phyloP scores from a whole-genome alignment of 2,888 invertebrate genomes.

The Prenolepis imparis region DNA sequence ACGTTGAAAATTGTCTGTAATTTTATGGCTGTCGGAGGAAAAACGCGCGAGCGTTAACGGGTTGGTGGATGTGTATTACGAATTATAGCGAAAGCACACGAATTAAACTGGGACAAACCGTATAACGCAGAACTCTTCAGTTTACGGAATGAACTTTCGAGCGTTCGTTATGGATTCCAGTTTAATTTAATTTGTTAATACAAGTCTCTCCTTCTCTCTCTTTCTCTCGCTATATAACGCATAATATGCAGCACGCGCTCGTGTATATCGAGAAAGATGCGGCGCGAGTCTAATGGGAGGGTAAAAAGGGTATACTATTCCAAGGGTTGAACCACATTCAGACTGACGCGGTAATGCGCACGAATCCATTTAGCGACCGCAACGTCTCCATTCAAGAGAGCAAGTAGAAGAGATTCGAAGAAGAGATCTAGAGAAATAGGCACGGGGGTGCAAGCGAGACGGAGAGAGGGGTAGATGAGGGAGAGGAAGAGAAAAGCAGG shows the following conservation, averaged over 20 bases:
- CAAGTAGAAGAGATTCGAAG: constrained; percentile 55
- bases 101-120: constrained; percentile 40
- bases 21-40: constrained; percentile 45
- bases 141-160: constrained; percentile 30
- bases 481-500: constrained; percentile 18
- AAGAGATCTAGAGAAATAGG: constrained; percentile 53
- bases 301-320: constrained; percentile 48
- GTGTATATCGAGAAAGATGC: constrained; percentile 38
- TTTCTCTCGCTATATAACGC: neutral
- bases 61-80: constrained; percentile 27
- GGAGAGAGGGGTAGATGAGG: constrained; percentile 1
- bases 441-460: constrained; percentile 19
- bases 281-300: constrained; percentile 45
- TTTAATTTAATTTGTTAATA: constrained; percentile 40
- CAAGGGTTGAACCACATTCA: constrained; percentile 79
- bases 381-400: constrained; percentile 71
- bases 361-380: constrained; percentile 84
- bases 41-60: constrained; percentile 40
- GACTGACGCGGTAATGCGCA: constrained; percentile 82
- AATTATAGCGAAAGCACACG: constrained; percentile 35
- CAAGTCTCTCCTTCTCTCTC: neutral
- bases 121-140: constrained; percentile 15
- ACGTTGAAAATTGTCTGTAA: constrained; percentile 53
- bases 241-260: constrained; percentile 11
- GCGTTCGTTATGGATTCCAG: constrained; percentile 9